Evolutionary conservation across 1,140 invertebrate genomes (phyloP), one percentile per base, ranked within the genome.

Genomic region (Wasmannia auropunctata): DNA sequence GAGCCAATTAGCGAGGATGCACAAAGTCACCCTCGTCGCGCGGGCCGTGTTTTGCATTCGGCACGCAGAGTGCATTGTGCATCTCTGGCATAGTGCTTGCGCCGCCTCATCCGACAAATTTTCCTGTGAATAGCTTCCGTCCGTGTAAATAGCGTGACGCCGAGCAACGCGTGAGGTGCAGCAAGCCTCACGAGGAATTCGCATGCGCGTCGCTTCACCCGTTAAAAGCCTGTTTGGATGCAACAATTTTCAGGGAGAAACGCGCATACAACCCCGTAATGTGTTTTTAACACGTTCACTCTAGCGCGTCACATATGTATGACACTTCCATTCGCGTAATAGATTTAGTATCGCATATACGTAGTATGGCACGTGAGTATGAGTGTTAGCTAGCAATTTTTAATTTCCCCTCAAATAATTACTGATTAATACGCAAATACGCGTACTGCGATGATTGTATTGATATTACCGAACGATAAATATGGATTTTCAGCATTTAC

Each of bases 91-190:
- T 74, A 58, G 65, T 58, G 22, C 43, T 80, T 31, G 67, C 67
- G 79, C 37, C 67, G 51, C 31, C 79, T 83, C 79, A 83, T 83
- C 79, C 67, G 79, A 72, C 67, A 83, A 83, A 83, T 83, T 83
- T 83, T 83, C 79, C 67, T 37, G 51, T 58, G 79, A 83, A 83
- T 83, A 83, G 79, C 51, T 83, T 58, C 79, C 67, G 67, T 83
- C 67, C 54, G 79, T 58, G 67, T 83, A 83, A 83, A 83, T 74
- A 83, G 67, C 51, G 65, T 58, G 40, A 72, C 49, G 65, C 65
- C 31, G 49, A 46, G 77, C 22, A 37, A 58, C 51, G 51, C 37
- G 34, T 34, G 79, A 74, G 8, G 6, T n/a, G 28, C 28, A 63
- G n/a, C 25, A 25, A 79, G 79, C 65, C 25, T 81, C 51, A 25